These are phyloP conservation scores for Drosophila truncata DNA, from an alignment of 1,140 invertebrate genomes.

Conservation along the genomic window DNA sequence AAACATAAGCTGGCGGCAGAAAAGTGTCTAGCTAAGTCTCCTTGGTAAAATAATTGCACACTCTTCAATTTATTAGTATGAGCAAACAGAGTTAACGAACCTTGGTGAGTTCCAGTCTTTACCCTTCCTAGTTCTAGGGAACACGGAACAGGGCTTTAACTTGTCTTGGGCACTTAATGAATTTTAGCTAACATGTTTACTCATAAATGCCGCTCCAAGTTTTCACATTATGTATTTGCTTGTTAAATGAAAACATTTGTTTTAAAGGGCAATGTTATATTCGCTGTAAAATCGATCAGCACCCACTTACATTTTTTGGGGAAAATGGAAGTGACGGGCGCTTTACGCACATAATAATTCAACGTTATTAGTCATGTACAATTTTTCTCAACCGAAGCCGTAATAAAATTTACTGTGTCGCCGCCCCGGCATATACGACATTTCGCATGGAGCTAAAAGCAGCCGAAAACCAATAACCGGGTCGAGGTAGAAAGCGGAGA, in stretches of 20 bases:
- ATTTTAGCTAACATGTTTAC: background rate
- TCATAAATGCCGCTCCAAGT: background rate
- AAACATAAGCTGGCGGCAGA: background rate
- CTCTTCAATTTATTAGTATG: background rate
- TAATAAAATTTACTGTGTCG: constrained; percentile 71
- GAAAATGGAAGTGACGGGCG: constrained; percentile 42
- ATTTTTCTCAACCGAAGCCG: constrained; percentile 65
- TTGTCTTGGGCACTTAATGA: background rate
- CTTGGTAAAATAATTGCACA: background rate
- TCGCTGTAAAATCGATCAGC: constrained; percentile 13
- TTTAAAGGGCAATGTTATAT: constrained; percentile 5
- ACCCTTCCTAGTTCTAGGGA: background rate
- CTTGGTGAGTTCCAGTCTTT: background rate
- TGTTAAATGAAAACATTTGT: background rate
- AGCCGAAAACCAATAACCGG: constrained; percentile 43
- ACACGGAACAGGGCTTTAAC: background rate
- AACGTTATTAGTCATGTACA: constrained; percentile 77
- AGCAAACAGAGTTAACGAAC: background rate
- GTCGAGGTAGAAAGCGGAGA: constrained; percentile 6
- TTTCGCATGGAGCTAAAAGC: constrained; percentile 23
- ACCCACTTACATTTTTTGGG: constrained; percentile 42
- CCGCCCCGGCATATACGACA: constrained; percentile 23
- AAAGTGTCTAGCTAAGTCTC: background rate
- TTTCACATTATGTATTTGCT: background rate
- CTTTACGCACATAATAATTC: constrained; percentile 54